A percentile compares a stretch with the other conserved stretches of the same genome.
Evolutionary conservation across 2,113 vertebrate genomes (phyloP).

Genomic region (Calyptomena viridis): DNA sequence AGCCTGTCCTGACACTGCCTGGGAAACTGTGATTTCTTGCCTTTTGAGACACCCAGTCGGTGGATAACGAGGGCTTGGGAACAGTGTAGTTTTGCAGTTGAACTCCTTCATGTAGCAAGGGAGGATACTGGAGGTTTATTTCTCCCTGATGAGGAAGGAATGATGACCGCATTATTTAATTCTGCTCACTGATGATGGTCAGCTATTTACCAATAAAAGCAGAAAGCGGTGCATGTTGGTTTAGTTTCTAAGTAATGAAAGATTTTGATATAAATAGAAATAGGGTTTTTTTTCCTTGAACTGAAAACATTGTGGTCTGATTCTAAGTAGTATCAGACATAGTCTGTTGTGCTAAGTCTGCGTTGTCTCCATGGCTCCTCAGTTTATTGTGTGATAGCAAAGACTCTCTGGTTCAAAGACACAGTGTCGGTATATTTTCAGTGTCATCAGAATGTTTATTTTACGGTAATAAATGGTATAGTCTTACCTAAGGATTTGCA

Average conservation of each 20-base stretch:
- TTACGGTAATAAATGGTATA: not conserved
- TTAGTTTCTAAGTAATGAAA: not conserved
- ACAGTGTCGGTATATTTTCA: not conserved
- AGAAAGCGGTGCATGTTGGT: not conserved
- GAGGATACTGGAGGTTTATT: not conserved
- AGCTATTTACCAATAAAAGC: not conserved
- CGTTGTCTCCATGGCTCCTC: not conserved
- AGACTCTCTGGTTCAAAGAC: not conserved
- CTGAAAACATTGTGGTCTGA: not conserved
- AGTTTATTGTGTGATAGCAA: not conserved
- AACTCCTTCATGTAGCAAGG: not conserved
- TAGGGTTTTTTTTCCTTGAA: not conserved
- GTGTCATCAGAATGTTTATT: not conserved
- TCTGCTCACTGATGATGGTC: not conserved
- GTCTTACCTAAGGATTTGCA: not conserved
- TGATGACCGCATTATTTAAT: not conserved
- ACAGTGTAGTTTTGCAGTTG: not conserved
- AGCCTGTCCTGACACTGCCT: not conserved
- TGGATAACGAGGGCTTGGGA: not conserved
- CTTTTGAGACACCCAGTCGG: not conserved
- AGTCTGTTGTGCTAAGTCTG: not conserved
- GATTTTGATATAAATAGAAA: not conserved
- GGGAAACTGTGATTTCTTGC: not conserved
- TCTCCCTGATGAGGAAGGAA: not conserved
- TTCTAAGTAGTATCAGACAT: not conserved